Evolutionary conservation across 2,113 vertebrate species (phyloP), one percentile per base, ranked within the genome.

Genomic region (Oophaga pumilio): DNA sequence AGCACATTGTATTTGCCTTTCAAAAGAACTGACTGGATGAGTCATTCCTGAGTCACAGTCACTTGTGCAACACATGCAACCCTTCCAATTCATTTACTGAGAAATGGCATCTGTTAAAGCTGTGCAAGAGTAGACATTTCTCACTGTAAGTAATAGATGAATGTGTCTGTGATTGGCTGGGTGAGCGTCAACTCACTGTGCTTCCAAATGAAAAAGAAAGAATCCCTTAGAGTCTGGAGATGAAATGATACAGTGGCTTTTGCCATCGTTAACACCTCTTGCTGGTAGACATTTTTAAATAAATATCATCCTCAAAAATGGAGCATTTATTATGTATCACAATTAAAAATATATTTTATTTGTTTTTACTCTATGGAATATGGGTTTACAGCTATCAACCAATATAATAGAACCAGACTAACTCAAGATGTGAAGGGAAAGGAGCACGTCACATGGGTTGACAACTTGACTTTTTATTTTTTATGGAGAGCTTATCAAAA

Each of bases 21-120:
- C 90, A 89, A 92, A 90, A 89, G 90, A 94, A 89, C 83, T 89
- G 77, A 14, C 78, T 74, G 53, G 22, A 89, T 94, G 91, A 94
- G 90, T 94, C 92, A 94, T 92, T 90, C 90, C 91, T 93, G 93
- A 94, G 91, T 94, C 93, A 93, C 87, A 92, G 71, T 87, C 85
- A 26, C 90, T 92, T 86, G 86, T 88, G 90, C 89, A 91, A 93
- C 92, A 90, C 90, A 74, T 91, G 89, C 90, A 92, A 91, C 91
- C 91, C 92, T 92, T 91, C 85, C 85, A 90, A 89, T 91, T 90
- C 89, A 92, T 92, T 92, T 93, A 91, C 91, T 92, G 91, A 89
- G 90, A 93, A 91, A 91, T 91, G 43, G 91, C 91, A 93, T 92
- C 91, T 93, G 91, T 64, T 92, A 89, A 84, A 91, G 81, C 91